Conservation (phyloP, 2,797 vertebrate genomes). For the Pangasius larnaudii region DNA sequence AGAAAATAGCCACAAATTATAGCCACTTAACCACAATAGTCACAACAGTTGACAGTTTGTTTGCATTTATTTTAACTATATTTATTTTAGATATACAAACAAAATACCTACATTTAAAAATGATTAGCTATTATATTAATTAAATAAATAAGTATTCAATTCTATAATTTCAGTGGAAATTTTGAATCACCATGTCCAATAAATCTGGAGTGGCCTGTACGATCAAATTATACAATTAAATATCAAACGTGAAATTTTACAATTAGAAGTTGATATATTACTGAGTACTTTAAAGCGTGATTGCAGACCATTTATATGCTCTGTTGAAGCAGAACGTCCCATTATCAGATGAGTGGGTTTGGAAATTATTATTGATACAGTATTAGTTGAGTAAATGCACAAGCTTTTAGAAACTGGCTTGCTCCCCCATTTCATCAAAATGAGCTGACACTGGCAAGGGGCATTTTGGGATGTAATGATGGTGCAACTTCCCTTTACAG, state of each 20-base stretch:
- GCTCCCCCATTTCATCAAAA: background rate
- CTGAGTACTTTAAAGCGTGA: background rate
- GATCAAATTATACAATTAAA: background rate
- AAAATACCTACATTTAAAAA: background rate
- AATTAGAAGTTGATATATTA: background rate
- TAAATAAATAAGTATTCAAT: background rate
- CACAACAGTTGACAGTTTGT: no score
- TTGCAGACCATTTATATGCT: background rate
- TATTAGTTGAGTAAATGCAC: constrained; percentile 57
- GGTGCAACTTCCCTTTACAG: background rate
- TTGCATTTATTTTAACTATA: background rate
- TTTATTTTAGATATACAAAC: no score
- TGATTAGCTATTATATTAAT: background rate
- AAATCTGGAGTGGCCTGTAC: background rate
- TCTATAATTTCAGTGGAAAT: no score
- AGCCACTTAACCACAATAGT: no score
- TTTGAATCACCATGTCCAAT: background rate
- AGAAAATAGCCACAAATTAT: background rate
- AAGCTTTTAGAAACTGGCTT: constrained; percentile 26
- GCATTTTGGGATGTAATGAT: background rate
- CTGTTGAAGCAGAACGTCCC: background rate
- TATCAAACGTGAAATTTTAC: background rate
- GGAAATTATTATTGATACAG: constrained; percentile 72
- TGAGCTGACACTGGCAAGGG: background rate
- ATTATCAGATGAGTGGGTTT: constrained; percentile 7